Evolutionary conservation across 2,797 vertebrate species (phyloP).

Genomic region (Adrianichthys oophorus): DNA sequence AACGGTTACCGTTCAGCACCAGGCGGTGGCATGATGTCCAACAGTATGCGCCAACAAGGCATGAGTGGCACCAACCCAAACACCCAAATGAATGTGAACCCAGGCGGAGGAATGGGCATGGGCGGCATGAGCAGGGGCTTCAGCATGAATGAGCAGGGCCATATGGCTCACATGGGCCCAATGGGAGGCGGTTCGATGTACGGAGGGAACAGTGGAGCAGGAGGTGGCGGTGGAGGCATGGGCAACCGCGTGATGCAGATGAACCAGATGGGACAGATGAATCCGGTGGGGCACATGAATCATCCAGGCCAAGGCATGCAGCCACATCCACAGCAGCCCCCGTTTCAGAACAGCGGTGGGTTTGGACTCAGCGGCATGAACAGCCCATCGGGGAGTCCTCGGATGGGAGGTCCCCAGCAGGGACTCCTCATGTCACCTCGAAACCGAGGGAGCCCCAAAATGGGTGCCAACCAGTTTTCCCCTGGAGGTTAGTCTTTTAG

Average conservation of each 20-base stretch:
- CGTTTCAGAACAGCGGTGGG: conserved; percentile 84
- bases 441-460: conserved; percentile 93
- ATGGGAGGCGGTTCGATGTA: conserved; percentile 81
- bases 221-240: conserved; percentile 54
- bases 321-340: conserved; percentile 78
- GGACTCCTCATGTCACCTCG: conserved; percentile 91
- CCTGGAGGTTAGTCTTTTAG: conserved; percentile 83
- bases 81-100: conserved; percentile 81
- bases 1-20: conserved; percentile 89
- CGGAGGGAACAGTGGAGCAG: conserved; percentile 61
- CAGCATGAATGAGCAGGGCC: conserved; percentile 81
- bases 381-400: conserved; percentile 90
- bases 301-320: conserved; percentile 77
- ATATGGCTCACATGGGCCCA: conserved; percentile 78
- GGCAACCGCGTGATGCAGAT: conserved; percentile 77
- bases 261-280: conserved; percentile 79
- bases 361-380: conserved; percentile 87
- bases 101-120: conserved; percentile 77
- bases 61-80: conserved; percentile 82
- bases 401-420: conserved; percentile 85
- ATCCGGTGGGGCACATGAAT: conserved; percentile 69
- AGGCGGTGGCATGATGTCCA: conserved; percentile 75
- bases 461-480: conserved; percentile 91
- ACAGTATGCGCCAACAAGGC: conserved; percentile 77
- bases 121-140: conserved; percentile 80